Evolutionary conservation across 2,888 invertebrate species (phyloP).

Genomic region (Athripsodes cinereus): DNA sequence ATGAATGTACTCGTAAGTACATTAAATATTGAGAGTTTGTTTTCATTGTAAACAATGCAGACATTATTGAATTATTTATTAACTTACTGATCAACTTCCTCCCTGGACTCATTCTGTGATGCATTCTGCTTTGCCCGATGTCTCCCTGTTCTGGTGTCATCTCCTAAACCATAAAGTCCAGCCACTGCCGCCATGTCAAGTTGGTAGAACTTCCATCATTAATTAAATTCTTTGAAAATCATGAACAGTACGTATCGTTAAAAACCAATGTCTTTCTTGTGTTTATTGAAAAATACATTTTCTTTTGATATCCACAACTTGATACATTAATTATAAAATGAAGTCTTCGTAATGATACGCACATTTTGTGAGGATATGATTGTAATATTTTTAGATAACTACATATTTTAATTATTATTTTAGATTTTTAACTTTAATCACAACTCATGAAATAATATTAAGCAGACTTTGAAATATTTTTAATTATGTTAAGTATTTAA

Average conservation of each 20-base stretch:
- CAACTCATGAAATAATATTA: too few relatives aligned
- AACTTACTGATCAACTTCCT: conserved; percentile 55
- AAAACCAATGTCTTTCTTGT: not conserved
- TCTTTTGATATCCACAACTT: not conserved
- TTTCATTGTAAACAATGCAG: too few relatives aligned
- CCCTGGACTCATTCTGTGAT: conserved; percentile 54
- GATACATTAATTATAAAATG: not conserved
- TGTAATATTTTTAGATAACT: not conserved
- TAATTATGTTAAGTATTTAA: too few relatives aligned
- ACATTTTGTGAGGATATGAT: not conserved
- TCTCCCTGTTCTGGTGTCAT: conserved; percentile 55
- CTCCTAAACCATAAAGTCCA: conserved; percentile 72
- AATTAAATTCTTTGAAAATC: conserved; percentile 6
- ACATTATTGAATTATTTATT: not conserved
- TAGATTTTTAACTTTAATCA: not conserved
- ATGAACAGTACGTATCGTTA: not conserved
- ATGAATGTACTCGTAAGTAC: too few relatives aligned
- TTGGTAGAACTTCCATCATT: conserved; percentile 7
- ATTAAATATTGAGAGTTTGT: too few relatives aligned
- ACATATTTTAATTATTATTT: not conserved
- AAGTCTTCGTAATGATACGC: not conserved
- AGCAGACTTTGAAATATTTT: too few relatives aligned
- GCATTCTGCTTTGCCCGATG: conserved; percentile 43
- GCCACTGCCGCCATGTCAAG: conserved; percentile 69
- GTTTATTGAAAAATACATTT: not conserved